These are phyloP conservation scores for Hyles vespertilio DNA, from an alignment of 1,140 invertebrate species.

Conservation along the genomic window DNA sequence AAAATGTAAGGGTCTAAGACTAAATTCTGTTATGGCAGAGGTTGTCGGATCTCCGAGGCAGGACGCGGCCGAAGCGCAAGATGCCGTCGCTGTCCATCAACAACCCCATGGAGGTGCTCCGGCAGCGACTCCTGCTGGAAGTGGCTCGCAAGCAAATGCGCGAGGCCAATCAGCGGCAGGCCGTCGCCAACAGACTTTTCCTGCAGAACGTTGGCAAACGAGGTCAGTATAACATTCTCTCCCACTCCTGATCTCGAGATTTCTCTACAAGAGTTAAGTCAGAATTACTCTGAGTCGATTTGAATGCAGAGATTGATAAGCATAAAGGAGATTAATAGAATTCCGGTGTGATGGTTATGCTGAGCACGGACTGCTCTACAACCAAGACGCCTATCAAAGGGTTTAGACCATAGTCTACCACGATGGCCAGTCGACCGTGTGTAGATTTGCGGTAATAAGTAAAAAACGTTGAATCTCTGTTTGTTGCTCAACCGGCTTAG, in stretches of 20 bases:
- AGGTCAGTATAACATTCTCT: conserved; percentile 31
- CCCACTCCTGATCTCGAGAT: too few relatives aligned
- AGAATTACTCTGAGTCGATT: neutral
- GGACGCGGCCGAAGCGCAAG: conserved; percentile 73
- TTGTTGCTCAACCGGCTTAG: too few relatives aligned
- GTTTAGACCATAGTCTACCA: too few relatives aligned
- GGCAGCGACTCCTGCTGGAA: conserved; percentile 83
- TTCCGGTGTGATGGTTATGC: neutral
- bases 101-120: conserved; percentile 85
- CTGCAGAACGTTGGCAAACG: conserved; percentile 78
- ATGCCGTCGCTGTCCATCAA: conserved; percentile 85
- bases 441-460: too few relatives aligned
- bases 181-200: conserved; percentile 76
- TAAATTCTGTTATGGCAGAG: conserved; percentile 31
- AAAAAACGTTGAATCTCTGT: too few relatives aligned
- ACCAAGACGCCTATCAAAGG: too few relatives aligned
- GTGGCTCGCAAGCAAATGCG: conserved; percentile 84
- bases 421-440: too few relatives aligned
- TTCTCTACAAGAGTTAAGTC: neutral
- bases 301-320: neutral
- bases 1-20: too few relatives aligned
- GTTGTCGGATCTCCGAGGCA: conserved; percentile 36
- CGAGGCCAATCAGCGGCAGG: conserved; percentile 78
- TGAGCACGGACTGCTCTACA: too few relatives aligned
- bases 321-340: neutral